These are phyloP conservation scores for Camponotus pennsylvanicus DNA, from an alignment of 1,140 invertebrate species.

Conservation along the genomic window DNA sequence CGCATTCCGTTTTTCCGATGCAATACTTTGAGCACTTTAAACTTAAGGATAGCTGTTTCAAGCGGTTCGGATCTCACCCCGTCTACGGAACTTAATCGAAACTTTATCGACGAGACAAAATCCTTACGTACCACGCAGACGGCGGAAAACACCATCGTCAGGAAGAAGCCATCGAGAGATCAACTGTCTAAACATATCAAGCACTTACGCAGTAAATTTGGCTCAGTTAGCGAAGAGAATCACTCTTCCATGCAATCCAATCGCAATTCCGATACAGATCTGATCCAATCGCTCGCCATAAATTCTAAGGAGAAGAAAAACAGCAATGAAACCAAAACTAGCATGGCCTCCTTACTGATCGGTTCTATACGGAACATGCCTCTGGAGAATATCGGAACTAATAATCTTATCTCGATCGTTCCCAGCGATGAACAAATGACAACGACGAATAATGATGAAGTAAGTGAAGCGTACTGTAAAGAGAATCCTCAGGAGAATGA, in stretches of 20 bases:
- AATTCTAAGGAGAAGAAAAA: conserved; percentile 81
- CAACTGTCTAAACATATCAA: conserved; percentile 85
- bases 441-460: neutral
- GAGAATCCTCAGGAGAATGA: neutral
- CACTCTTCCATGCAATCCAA: conserved; percentile 75
- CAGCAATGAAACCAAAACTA: conserved; percentile 86
- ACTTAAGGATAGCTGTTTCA: neutral
- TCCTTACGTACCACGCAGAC: neutral
- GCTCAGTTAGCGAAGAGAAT: conserved; percentile 82
- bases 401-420: conserved; percentile 70
- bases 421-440: neutral
- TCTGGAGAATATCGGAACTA: conserved; percentile 87
- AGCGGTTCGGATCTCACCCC: neutral
- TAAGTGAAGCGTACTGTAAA: too few species aligned
- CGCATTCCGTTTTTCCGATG: conserved; percentile 34
- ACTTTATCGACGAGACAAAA: conserved; percentile 21
- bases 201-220: conserved; percentile 81
- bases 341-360: conserved; percentile 89
- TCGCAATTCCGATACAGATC: conserved; percentile 71
- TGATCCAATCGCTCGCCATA: conserved; percentile 61
- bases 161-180: neutral
- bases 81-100: conserved; percentile 3
- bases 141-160: neutral
- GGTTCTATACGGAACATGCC: conserved; percentile 87
- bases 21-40: conserved; percentile 14